Evolutionary conservation across 1,140 invertebrate species (phyloP).

Genomic region (Drosophila hydei): DNA sequence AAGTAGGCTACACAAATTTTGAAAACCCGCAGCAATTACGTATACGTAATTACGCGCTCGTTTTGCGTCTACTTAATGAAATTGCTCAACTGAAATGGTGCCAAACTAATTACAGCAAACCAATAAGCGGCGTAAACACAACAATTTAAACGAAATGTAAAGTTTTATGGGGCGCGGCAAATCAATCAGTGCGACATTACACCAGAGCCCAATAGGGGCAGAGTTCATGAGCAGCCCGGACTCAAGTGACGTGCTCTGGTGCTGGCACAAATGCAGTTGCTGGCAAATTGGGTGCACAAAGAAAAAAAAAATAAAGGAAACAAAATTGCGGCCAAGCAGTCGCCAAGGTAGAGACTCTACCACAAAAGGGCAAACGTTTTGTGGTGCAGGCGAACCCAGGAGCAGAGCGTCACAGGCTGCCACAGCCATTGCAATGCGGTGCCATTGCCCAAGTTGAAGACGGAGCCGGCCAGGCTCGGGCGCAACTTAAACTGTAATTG

Average conservation of each 20-base stretch:
- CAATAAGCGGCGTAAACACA: conserved; percentile 48
- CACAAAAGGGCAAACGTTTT: conserved; percentile 61
- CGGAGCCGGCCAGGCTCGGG: conserved; percentile 13
- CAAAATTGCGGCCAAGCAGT: conserved; percentile 50
- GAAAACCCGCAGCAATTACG: conserved; percentile 6
- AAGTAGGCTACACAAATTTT: conserved; percentile 47
- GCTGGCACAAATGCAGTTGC: conserved; percentile 40
- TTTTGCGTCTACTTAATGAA: conserved; percentile 8
- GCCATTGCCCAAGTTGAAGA: conserved; percentile 46
- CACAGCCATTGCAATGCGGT: conserved; percentile 67
- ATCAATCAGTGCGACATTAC: background rate
- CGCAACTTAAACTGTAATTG: conserved; percentile 70
- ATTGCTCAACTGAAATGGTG: conserved; percentile 32
- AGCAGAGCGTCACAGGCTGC: conserved; percentile 29
- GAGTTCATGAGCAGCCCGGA: conserved; percentile 3
- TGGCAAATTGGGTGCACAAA: conserved; percentile 33
- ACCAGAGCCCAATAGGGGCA: background rate
- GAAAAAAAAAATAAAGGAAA: no score
- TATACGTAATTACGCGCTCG: conserved; percentile 36
- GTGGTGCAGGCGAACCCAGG: conserved; percentile 42
- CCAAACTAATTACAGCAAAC: conserved; percentile 62
- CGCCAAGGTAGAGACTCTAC: conserved; percentile 48
- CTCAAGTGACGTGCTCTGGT: conserved; percentile 1
- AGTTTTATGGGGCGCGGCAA: background rate
- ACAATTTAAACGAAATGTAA: background rate